A percentile compares a stretch with the other conserved stretches of the same genome.
phyloP scores from a whole-genome alignment of 2,797 vertebrate genomes.

The Syncerus caffer region DNA sequence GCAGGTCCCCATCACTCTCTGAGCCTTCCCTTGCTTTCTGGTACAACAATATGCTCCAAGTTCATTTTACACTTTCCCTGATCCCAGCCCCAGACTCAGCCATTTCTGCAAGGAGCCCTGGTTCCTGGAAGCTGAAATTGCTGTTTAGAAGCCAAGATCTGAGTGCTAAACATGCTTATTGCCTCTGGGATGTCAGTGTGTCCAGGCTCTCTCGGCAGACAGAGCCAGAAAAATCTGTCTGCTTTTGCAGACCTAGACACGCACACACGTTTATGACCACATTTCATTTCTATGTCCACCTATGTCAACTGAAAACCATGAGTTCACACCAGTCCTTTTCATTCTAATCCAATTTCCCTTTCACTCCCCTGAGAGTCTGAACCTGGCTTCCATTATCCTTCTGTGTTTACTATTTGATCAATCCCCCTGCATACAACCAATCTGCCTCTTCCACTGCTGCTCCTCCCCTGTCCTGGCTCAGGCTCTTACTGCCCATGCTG shows the following conservation, averaged over 20 bases:
- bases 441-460: rapidly evolving
- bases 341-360: not conserved
- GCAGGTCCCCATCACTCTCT: not conserved
- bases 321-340: not conserved
- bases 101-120: not conserved
- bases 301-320: not conserved
- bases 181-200: not conserved
- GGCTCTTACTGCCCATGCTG: not conserved
- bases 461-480: not conserved
- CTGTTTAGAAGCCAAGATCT: not conserved
- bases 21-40: not conserved
- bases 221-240: not conserved
- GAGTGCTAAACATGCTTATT: not conserved
- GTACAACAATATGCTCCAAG: not conserved
- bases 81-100: not conserved
- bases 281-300: not conserved
- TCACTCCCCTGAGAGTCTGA: not conserved
- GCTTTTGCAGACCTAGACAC: not conserved
- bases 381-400: not conserved
- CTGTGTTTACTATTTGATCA: rapidly evolving
- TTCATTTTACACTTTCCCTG: not conserved
- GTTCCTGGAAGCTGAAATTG: not conserved
- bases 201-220: not conserved
- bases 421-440: not conserved
- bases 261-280: not conserved